Evolutionary conservation across 2,797 vertebrate species (phyloP).

Genomic region (Mareca penelope): DNA sequence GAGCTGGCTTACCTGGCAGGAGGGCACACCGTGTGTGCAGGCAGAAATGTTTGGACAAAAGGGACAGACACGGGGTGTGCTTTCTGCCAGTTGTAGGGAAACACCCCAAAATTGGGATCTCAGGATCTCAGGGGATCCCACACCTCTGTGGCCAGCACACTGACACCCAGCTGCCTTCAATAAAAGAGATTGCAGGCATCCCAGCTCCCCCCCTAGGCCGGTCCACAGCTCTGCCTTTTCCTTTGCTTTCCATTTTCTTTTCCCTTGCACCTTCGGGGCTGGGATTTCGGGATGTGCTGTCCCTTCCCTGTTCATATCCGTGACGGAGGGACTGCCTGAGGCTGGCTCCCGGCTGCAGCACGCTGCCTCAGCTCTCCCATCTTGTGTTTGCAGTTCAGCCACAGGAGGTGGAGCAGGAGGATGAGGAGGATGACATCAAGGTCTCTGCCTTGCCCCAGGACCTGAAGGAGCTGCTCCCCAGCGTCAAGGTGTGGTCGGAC

Average conservation of each 20-base stretch:
- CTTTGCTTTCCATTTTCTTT: background rate
- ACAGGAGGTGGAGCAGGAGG: conserved; percentile 61
- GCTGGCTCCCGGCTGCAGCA: background rate
- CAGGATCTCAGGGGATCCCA: background rate
- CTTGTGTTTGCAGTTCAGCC: conserved; percentile 80
- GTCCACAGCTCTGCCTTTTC: background rate
- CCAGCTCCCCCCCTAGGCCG: background rate
- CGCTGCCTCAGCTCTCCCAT: conserved; percentile 51
- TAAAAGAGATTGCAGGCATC: background rate
- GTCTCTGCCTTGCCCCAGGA: conserved; percentile 90
- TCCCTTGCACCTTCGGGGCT: conserved; percentile 18
- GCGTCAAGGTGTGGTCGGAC: conserved; percentile 98
- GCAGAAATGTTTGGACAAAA: background rate
- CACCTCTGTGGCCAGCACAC: background rate
- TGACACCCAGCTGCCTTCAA: background rate
- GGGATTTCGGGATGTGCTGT: background rate
- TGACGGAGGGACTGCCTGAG: background rate
- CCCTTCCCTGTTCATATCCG: background rate
- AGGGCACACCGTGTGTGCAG: background rate
- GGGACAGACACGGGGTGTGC: background rate
- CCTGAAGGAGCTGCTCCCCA: conserved; percentile 92
- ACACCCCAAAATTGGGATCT: background rate
- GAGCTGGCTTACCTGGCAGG: background rate
- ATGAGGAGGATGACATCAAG: conserved; percentile 85
- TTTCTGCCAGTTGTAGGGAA: background rate